phyloP scores from a whole-genome alignment of 2,113 vertebrate species.

The Epinephelus lanceolatus region DNA sequence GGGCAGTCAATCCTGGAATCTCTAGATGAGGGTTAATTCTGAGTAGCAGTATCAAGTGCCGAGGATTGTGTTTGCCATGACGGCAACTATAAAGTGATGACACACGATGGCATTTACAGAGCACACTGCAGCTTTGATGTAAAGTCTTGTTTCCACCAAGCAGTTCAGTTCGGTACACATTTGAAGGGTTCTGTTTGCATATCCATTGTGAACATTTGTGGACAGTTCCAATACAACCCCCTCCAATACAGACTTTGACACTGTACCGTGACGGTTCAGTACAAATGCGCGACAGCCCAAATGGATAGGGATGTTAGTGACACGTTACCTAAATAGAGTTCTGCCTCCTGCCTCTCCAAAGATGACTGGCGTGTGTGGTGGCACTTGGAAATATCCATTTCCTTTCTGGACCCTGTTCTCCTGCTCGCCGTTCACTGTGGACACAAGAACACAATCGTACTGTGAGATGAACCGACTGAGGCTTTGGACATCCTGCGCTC shows the following conservation, averaged over 20 bases:
- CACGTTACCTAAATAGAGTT: conserved; percentile 93
- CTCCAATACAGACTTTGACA: no score
- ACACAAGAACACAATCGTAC: conserved; percentile 9
- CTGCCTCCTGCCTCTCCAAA: conserved; percentile 98
- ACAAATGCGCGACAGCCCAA: no score
- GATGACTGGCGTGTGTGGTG: conserved; percentile 98
- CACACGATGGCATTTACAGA: not conserved
- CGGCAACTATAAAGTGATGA: not conserved
- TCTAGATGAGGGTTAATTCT: no score
- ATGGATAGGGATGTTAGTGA: not conserved
- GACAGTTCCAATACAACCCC: no score
- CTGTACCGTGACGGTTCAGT: no score
- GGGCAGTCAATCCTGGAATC: no score
- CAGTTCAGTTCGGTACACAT: no score
- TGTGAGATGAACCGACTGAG: not conserved
- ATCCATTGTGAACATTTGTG: no score
- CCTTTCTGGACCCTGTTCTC: conserved; percentile 97
- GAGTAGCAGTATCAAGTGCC: no score
- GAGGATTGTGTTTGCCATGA: no score
- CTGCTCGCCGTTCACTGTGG: conserved; percentile 94
- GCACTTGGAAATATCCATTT: conserved; percentile 99
- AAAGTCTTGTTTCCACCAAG: no score
- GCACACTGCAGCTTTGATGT: not conserved
- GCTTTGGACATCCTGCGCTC: not conserved
- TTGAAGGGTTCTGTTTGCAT: no score